These are phyloP conservation scores for Prosapia bicincta DNA, from an alignment of 2,888 invertebrate genomes.

Conservation along the genomic window DNA sequence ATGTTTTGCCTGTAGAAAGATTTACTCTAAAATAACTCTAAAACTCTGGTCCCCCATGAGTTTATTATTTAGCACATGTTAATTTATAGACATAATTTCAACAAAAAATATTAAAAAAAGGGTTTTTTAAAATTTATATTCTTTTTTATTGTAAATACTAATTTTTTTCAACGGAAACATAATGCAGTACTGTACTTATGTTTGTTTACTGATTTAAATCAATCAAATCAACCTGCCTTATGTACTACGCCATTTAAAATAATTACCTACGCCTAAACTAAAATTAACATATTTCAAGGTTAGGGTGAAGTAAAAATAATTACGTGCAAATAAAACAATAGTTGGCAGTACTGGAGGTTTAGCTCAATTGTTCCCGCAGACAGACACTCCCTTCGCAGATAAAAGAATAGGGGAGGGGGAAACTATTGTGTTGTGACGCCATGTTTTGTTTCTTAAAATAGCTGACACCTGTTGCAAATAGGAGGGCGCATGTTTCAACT, in stretches of 20 bases:
- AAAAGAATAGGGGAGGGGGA: neutral
- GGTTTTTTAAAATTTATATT: too few relatives aligned
- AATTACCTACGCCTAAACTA: neutral
- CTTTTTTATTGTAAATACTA: too few relatives aligned
- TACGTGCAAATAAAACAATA: neutral
- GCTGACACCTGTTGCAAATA: neutral
- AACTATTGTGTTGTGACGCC: neutral
- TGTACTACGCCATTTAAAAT: neutral
- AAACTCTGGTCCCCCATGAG: too few relatives aligned
- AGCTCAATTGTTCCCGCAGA: neutral
- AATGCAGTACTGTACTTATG: too few relatives aligned
- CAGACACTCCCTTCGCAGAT: neutral
- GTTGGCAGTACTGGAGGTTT: neutral
- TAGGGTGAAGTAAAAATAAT: neutral
- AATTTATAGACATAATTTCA: too few relatives aligned
- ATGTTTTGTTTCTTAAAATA: constrained; percentile 2
- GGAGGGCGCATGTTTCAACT: neutral
- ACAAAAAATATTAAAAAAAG: too few relatives aligned
- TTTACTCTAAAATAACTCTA: too few relatives aligned
- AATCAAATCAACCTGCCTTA: neutral
- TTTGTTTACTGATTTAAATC: too few relatives aligned
- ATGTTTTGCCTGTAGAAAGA: too few relatives aligned
- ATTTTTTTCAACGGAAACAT: too few relatives aligned
- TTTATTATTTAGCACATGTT: too few relatives aligned
- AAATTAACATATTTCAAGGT: constrained; percentile 2